phyloP scores from a whole-genome alignment of 2,113 vertebrate species.

The Polypterus bichir region DNA sequence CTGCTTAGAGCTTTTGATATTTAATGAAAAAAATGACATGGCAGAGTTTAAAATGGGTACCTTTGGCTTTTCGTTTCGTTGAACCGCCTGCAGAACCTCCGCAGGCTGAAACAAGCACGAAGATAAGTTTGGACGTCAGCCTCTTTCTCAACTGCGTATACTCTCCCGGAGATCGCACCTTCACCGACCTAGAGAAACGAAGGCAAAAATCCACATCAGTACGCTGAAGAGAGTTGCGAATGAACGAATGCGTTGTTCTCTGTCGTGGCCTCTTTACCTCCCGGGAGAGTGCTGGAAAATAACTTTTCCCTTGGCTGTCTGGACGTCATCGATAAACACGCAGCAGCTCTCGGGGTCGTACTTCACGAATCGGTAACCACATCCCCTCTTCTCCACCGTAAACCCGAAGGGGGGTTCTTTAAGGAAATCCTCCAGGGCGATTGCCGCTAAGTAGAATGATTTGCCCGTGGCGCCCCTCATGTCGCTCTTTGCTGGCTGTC shows the following conservation, averaged over 20 bases:
- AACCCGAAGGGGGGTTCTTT: conserved; percentile 32
- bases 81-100: no score
- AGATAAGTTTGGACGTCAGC: conserved; percentile 38
- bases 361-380: conserved; percentile 17
- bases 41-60: no score
- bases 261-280: conserved; percentile 24
- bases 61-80: no score
- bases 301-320: conserved; percentile 17
- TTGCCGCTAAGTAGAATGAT: conserved; percentile 18
- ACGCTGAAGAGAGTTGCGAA: no score
- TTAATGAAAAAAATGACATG: no score
- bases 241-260: no score
- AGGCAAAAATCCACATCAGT: background rate
- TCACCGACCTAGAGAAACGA: conserved; percentile 25
- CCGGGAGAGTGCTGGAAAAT: conserved; percentile 36
- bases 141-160: conserved; percentile 33
- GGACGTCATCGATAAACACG: conserved; percentile 36
- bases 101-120: conserved; percentile 26
- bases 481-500: no score
- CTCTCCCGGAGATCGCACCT: conserved; percentile 30
- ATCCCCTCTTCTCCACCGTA: conserved; percentile 18
- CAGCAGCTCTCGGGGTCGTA: conserved; percentile 23
- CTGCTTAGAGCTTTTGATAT: no score
- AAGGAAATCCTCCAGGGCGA: conserved; percentile 31
- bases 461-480: no score